Evolutionary conservation across 2,888 invertebrate species (phyloP).

Genomic region (Phaonia tiefii): DNA sequence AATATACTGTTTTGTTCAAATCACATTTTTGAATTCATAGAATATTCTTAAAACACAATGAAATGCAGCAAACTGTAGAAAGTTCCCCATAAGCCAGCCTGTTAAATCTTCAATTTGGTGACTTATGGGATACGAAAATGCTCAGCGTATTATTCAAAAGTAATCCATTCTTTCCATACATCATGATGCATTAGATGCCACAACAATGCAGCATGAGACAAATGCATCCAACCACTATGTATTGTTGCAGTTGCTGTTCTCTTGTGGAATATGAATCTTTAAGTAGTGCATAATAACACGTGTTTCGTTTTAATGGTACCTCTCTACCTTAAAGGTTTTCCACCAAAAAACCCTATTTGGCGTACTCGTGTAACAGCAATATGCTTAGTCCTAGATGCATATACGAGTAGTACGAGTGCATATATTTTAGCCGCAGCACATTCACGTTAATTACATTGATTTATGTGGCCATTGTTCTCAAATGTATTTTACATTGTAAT

Average conservation of each 20-base stretch:
- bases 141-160: constrained; percentile 35
- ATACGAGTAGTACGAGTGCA: not conserved
- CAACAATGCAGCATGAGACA: not conserved
- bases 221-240: not conserved
- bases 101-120: not conserved
- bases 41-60: not conserved
- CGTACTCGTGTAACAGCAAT: not conserved
- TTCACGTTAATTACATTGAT: constrained; percentile 92
- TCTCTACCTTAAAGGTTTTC: constrained; percentile 49
- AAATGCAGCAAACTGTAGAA: not conserved
- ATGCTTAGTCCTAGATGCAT: not conserved
- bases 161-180: not conserved
- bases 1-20: no score
- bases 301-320: constrained; percentile 63
- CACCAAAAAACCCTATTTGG: constrained; percentile 37
- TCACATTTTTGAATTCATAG: constrained; percentile 16
- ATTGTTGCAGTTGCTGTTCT: not conserved
- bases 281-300: constrained; percentile 54
- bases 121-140: constrained; percentile 23
- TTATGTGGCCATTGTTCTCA: constrained; percentile 95
- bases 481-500: constrained; percentile 63
- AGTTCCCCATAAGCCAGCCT: not conserved
- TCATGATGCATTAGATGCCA: constrained; percentile 40
- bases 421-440: constrained; percentile 29
- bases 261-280: constrained; percentile 38